A percentile compares a stretch with the other conserved stretches of the same genome.
phyloP scores from a whole-genome alignment of 2,113 vertebrate species.

The Pterocles gutturalis region DNA sequence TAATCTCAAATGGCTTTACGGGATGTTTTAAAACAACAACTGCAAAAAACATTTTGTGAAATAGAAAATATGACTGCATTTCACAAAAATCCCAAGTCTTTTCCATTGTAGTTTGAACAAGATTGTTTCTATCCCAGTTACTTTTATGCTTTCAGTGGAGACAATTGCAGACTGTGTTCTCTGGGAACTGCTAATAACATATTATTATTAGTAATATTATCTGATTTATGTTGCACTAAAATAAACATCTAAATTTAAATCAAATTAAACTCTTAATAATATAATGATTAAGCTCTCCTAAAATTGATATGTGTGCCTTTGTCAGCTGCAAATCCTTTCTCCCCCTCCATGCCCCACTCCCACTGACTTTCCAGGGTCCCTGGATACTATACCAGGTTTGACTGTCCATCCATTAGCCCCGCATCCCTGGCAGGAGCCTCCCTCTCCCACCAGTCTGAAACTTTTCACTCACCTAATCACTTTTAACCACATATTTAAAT shows the following conservation, averaged over 20 bases:
- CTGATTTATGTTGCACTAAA: neutral
- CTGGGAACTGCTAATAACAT: neutral
- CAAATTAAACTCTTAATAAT: neutral
- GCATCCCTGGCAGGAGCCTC: neutral
- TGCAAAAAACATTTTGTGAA: neutral
- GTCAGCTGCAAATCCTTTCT: neutral
- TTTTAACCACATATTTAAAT: neutral
- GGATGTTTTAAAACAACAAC: neutral
- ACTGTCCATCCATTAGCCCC: neutral
- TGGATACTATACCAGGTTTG: neutral
- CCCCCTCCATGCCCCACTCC: neutral
- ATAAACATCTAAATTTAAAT: neutral
- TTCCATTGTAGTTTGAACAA: neutral
- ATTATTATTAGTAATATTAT: neutral
- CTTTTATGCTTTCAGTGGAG: neutral
- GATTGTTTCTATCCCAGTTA: neutral
- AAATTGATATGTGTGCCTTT: accelerated
- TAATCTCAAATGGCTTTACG: neutral
- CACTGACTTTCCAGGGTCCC: neutral
- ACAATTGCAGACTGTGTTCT: neutral
- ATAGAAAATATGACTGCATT: neutral
- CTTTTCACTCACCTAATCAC: neutral
- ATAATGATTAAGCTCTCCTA: neutral
- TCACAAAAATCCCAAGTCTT: neutral
- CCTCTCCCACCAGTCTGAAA: neutral